These are phyloP conservation scores for Steromphala cineraria DNA, from an alignment of 2,888 invertebrate species.

Conservation along the genomic window DNA sequence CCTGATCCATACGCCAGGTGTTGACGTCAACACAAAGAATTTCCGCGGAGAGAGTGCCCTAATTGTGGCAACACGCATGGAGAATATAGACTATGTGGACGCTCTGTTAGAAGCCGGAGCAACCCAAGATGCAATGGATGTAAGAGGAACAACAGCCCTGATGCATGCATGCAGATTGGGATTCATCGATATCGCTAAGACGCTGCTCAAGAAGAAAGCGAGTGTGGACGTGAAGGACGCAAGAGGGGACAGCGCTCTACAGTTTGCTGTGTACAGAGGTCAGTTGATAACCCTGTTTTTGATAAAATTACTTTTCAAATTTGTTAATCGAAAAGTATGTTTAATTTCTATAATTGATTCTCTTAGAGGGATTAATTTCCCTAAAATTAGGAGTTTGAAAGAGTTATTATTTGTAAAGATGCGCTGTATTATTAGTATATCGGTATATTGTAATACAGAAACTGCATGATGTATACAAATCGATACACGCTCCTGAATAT, in stretches of 20 bases:
- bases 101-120: constrained; percentile 61
- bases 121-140: constrained; percentile 45
- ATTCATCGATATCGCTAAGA: constrained; percentile 44
- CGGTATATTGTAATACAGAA: no score
- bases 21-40: constrained; percentile 45
- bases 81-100: constrained; percentile 43
- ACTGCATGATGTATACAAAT: no score
- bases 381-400: no score
- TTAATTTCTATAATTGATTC: no score
- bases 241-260: constrained; percentile 55
- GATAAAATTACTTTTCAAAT: no score
- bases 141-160: constrained; percentile 46
- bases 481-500: no score
- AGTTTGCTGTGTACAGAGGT: constrained; percentile 59
- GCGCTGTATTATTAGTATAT: no score
- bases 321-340: no score
- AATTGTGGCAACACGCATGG: constrained; percentile 45
- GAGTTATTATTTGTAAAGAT: no score
- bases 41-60: constrained; percentile 48
- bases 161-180: constrained; percentile 51
- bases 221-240: constrained; percentile 52
- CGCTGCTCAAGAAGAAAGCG: constrained; percentile 52
- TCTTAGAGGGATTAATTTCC: no score
- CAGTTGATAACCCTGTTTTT: constrained; percentile 7
- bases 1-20: constrained; percentile 36